Percentiles rank a stretch among this genome's conserved stretches.
phyloP scores from a whole-genome alignment of 2,888 invertebrate species.

The Drosophila robusta region DNA sequence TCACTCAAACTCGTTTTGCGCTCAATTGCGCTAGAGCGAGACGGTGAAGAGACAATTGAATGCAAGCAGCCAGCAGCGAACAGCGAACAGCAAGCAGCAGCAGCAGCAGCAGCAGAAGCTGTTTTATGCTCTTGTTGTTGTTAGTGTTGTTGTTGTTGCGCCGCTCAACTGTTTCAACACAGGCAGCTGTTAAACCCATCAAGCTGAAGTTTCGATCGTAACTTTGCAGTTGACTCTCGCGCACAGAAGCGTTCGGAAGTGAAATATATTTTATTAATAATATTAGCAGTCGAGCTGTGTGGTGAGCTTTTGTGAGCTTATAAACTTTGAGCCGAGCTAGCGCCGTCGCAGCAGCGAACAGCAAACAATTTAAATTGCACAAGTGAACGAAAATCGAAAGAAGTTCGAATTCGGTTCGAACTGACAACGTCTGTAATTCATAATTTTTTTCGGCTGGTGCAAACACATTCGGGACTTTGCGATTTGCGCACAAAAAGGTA shows the following conservation, averaged over 20 bases:
- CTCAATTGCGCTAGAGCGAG: slow-evolving; percentile 61
- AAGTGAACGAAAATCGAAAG: slow-evolving; percentile 30
- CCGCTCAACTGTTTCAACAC: slow-evolving; percentile 77
- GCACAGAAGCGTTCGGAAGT: slow-evolving; percentile 86
- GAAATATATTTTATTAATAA: slow-evolving; percentile 85
- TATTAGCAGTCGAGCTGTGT: slow-evolving; percentile 76
- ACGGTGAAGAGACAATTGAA: slow-evolving; percentile 56
- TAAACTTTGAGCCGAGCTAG: slow-evolving; percentile 21
- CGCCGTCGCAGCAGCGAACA: slow-evolving; percentile 17
- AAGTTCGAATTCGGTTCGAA: neutral
- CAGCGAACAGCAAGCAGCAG: slow-evolving; percentile 52
- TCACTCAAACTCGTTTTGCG: slow-evolving; percentile 69
- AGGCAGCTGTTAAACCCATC: slow-evolving; percentile 84
- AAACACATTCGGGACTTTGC: slow-evolving; percentile 10
- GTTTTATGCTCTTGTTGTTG: slow-evolving; percentile 71
- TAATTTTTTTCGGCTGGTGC: slow-evolving; percentile 11
- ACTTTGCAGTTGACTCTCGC: slow-evolving; percentile 85
- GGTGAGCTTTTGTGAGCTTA: slow-evolving; percentile 31
- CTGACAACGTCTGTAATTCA: slow-evolving; percentile 10
- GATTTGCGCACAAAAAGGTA: slow-evolving; percentile 50
- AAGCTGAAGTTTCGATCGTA: slow-evolving; percentile 85
- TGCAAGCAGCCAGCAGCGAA: slow-evolving; percentile 46
- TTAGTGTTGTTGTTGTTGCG: slow-evolving; percentile 52
- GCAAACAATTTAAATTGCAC: slow-evolving; percentile 3
- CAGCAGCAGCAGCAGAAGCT: slow-evolving; percentile 70